Percentiles rank a stretch among this genome's conserved stretches.
phyloP scores from a whole-genome alignment of 1,140 invertebrate species.

The Leptinotarsa defecta region DNA sequence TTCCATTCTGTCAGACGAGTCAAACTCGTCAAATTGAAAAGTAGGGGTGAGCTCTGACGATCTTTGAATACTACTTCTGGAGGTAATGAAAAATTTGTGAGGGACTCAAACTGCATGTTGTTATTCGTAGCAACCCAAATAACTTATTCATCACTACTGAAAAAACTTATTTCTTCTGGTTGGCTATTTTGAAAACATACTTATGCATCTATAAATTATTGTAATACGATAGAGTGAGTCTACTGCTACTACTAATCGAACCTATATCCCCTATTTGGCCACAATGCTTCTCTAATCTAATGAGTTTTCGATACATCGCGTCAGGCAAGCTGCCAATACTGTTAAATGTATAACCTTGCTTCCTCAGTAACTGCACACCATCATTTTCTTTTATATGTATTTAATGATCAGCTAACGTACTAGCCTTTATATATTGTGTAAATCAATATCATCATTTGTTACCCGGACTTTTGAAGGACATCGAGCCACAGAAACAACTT shows the following conservation, averaged over 20 bases:
- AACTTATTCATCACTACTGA: too few relatives aligned
- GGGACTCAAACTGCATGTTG: too few relatives aligned
- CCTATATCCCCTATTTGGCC: background rate
- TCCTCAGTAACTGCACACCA: background rate
- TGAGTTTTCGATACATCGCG: slow-evolving; percentile 2
- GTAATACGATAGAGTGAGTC: background rate
- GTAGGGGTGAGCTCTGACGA: too few relatives aligned
- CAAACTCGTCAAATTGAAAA: too few relatives aligned
- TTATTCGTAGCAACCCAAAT: too few relatives aligned
- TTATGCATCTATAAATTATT: background rate
- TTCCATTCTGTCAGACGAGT: too few relatives aligned
- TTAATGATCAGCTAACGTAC: slow-evolving; percentile 1
- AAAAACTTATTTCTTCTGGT: too few relatives aligned
- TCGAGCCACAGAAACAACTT: too few relatives aligned
- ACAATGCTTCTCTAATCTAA: background rate
- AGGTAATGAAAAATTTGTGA: too few relatives aligned
- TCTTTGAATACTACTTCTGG: too few relatives aligned
- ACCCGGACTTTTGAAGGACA: too few relatives aligned
- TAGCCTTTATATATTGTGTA: background rate
- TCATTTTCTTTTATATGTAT: background rate
- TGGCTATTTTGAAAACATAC: too few relatives aligned
- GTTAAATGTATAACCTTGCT: background rate
- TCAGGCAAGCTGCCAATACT: slow-evolving; percentile 2
- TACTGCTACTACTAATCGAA: background rate
- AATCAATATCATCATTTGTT: background rate